Evolutionary conservation across 2,888 invertebrate genomes (phyloP).

Genomic region (Caenorhabditis drosophilae): DNA sequence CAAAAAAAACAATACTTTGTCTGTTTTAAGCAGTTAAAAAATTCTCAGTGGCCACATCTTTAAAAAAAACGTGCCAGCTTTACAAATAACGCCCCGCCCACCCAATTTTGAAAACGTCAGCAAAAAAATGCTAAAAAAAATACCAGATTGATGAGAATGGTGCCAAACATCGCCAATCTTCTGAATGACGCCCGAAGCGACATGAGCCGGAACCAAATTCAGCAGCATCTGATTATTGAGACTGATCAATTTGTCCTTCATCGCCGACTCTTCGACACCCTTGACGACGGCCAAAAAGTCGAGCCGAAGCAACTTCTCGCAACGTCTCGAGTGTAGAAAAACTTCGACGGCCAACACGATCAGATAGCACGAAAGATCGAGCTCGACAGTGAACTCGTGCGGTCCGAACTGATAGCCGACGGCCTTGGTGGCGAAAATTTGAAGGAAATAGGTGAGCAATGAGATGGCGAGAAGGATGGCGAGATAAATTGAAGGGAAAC

Average conservation of each 20-base stretch:
- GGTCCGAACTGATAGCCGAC: slow-evolving; percentile 47
- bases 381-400: slow-evolving; percentile 52
- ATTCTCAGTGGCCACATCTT: too few relatives aligned
- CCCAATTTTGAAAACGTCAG: too few relatives aligned
- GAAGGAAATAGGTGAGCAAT: slow-evolving; percentile 52
- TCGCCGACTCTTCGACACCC: slow-evolving; percentile 41
- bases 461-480: slow-evolving; percentile 30
- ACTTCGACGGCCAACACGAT: slow-evolving; percentile 52
- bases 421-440: slow-evolving; percentile 60
- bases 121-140: too few relatives aligned
- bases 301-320: slow-evolving; percentile 60
- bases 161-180: slow-evolving; percentile 45
- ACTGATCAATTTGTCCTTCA: slow-evolving; percentile 34
- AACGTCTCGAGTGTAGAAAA: slow-evolving; percentile 54
- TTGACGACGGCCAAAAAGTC: slow-evolving; percentile 64
- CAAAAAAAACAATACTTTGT: too few relatives aligned
- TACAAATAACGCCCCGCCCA: too few relatives aligned
- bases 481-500: slow-evolving; percentile 41
- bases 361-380: slow-evolving; percentile 57
- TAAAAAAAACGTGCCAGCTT: too few relatives aligned
- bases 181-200: slow-evolving; percentile 53
- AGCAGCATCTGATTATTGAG: slow-evolving; percentile 61
- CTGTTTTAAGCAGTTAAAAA: too few relatives aligned
- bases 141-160: slow-evolving; percentile 46
- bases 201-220: slow-evolving; percentile 63